Evolutionary conservation across 2,888 invertebrate species (phyloP).

Genomic region (Poecilobothrus nobilitatus): DNA sequence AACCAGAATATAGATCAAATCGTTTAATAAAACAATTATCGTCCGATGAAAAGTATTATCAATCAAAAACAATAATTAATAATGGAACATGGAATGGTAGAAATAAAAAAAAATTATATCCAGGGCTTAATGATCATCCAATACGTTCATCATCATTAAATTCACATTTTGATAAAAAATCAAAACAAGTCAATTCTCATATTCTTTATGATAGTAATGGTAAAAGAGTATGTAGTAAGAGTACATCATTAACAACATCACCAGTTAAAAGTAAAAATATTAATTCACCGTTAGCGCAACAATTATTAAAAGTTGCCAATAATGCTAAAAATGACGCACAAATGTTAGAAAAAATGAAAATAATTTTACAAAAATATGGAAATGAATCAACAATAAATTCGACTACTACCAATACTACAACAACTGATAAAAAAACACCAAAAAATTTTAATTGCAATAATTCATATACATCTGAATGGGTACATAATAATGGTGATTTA

Average conservation of each 20-base stretch:
- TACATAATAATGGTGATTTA: slow-evolving; percentile 60
- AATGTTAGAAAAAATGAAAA: slow-evolving; percentile 67
- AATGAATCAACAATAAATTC: neutral
- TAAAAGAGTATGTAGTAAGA: slow-evolving; percentile 43
- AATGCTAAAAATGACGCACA: slow-evolving; percentile 63
- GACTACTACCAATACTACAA: too few relatives aligned
- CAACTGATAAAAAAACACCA: slow-evolving; percentile 20
- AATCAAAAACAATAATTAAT: neutral
- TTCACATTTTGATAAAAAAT: slow-evolving; percentile 46
- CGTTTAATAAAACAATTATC: slow-evolving; percentile 39
- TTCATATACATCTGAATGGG: slow-evolving; percentile 59
- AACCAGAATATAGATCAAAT: slow-evolving; percentile 42
- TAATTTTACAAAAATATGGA: slow-evolving; percentile 54
- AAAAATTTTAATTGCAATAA: slow-evolving; percentile 53
- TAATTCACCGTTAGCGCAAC: slow-evolving; percentile 58
- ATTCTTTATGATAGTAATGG: slow-evolving; percentile 46
- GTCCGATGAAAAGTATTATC: neutral
- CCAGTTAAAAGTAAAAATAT: slow-evolving; percentile 54
- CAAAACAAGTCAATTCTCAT: slow-evolving; percentile 37
- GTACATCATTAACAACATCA: slow-evolving; percentile 40
- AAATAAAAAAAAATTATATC: slow-evolving; percentile 30
- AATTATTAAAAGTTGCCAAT: slow-evolving; percentile 62
- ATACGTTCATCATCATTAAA: slow-evolving; percentile 45
- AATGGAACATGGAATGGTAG: slow-evolving; percentile 64
- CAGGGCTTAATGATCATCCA: slow-evolving; percentile 43